Evolutionary conservation across 2,113 vertebrate species (phyloP), one percentile per base, ranked within the genome.

Genomic region (Neogale vison): DNA sequence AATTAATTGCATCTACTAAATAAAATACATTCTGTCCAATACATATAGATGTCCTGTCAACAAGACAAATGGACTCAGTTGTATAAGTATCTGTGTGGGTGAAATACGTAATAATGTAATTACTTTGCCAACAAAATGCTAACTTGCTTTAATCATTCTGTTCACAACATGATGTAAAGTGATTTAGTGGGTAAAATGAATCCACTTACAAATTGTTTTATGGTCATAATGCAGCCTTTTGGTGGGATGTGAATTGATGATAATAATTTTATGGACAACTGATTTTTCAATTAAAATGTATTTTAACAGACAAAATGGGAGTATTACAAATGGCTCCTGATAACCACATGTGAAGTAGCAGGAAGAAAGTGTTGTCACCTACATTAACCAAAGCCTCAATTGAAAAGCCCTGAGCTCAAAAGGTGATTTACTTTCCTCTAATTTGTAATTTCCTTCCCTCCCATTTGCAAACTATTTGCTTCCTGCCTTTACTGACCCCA

Each of bases 271-370:
- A 99, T 98, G 98, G 98, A 98, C 97, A 99, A 99, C 99, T 98
- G 98, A 98, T 98, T 99, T 99, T 99, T 99, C 98, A 99, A 99
- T 99, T 99, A 99, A 99, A 99, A 98, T 97, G 97, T 98, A 97
- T 98, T 98, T 98, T 98, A 97, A 84, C 69, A 93, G 98, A 98
- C 96, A 96, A 98, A 98, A 98, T 97, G 72, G 88, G 95, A 98
- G 97, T 81, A 93, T 98, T 98, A 98, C 92, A 98, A 98, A 98
- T 96, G 90, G 96, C 98, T 98, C 96, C 95, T 29, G 74, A 96
- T 98, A 98, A 97, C 95, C 65, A 2, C 90, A 52, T 94, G 93
- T 92, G 96, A 95, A 93, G 89, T n/a, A 95, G 95, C 95, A 96
- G 95, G 88, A 61, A 4, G 95, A 88, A 72, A 97, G 82, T 36